These are phyloP conservation scores for Apoda limacodes DNA, from an alignment of 2,888 invertebrate genomes.

Conservation along the genomic window DNA sequence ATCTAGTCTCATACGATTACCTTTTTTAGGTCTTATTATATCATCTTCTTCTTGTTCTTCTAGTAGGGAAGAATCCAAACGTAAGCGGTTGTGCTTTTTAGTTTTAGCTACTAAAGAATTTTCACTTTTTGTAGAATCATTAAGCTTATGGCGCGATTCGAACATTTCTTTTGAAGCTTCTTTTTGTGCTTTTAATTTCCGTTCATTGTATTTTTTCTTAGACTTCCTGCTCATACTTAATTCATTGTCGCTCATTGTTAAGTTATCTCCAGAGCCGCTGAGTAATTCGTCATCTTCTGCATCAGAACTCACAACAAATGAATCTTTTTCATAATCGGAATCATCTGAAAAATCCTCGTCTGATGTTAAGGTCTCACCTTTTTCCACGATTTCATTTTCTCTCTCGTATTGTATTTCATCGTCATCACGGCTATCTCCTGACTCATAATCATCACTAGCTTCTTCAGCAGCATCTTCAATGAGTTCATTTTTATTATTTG, in stretches of 20 bases:
- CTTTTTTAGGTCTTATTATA: slow-evolving; percentile 29
- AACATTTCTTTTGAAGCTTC: slow-evolving; percentile 58
- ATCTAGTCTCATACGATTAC: slow-evolving; percentile 40
- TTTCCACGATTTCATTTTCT: slow-evolving; percentile 58
- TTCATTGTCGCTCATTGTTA: slow-evolving; percentile 54
- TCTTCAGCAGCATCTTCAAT: slow-evolving; percentile 49
- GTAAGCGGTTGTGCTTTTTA: slow-evolving; percentile 29
- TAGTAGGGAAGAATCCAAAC: slow-evolving; percentile 32
- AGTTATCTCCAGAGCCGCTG: slow-evolving; percentile 54
- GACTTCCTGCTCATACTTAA: slow-evolving; percentile 50
- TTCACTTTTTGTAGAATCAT: slow-evolving; percentile 24
- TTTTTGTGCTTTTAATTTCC: slow-evolving; percentile 52
- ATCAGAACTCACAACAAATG: slow-evolving; percentile 66
- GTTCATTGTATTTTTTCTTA: slow-evolving; percentile 51
- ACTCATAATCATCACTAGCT: slow-evolving; percentile 52
- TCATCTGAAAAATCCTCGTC: slow-evolving; percentile 52
- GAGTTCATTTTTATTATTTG: slow-evolving; percentile 29
- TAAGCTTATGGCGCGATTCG: slow-evolving; percentile 44
- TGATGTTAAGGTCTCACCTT: slow-evolving; percentile 65
- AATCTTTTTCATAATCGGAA: slow-evolving; percentile 61
- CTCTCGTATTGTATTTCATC: slow-evolving; percentile 55
- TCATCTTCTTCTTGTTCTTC: slow-evolving; percentile 33
- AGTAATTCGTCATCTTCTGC: slow-evolving; percentile 51
- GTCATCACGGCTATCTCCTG: slow-evolving; percentile 60
- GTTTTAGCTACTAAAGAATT: slow-evolving; percentile 18